A percentile compares a stretch with the other conserved stretches of the same genome.
phyloP scores from a whole-genome alignment of 2,888 invertebrate species.

The Alsophila aescularia region DNA sequence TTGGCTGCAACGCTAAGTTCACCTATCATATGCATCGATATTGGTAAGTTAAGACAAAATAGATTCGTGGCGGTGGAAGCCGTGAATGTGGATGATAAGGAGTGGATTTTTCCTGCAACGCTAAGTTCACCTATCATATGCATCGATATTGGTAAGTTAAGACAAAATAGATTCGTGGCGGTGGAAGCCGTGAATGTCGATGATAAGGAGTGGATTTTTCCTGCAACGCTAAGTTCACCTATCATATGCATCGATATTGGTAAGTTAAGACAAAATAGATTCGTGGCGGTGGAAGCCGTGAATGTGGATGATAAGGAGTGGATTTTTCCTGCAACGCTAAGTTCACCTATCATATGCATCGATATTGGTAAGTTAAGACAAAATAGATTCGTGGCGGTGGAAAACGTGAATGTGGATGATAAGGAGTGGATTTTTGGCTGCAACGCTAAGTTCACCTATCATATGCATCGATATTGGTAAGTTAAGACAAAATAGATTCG shows the following conservation, averaged over 20 bases:
- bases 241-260: constrained; percentile 85
- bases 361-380: too few species aligned
- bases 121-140: constrained; percentile 78
- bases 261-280: constrained; percentile 52
- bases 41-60: constrained; percentile 77
- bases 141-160: constrained; percentile 86
- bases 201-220: constrained; percentile 90
- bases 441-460: constrained; percentile 82
- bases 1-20: constrained; percentile 87
- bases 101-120: constrained; percentile 92
- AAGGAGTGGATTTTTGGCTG: constrained; percentile 92
- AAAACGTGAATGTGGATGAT: constrained; percentile 88
- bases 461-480: constrained; percentile 86
- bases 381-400: constrained; percentile 86
- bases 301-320: constrained; percentile 89
- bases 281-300: constrained; percentile 82
- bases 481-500: constrained; percentile 19
- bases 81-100: constrained; percentile 86
- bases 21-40: constrained; percentile 81
- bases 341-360: too few species aligned
- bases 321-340: constrained; percentile 92
- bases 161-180: constrained; percentile 40
- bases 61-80: constrained; percentile 80
- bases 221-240: constrained; percentile 86
- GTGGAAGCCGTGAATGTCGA: constrained; percentile 88